phyloP scores from a whole-genome alignment of 2,797 vertebrate genomes.

The Tapirus indicus region DNA sequence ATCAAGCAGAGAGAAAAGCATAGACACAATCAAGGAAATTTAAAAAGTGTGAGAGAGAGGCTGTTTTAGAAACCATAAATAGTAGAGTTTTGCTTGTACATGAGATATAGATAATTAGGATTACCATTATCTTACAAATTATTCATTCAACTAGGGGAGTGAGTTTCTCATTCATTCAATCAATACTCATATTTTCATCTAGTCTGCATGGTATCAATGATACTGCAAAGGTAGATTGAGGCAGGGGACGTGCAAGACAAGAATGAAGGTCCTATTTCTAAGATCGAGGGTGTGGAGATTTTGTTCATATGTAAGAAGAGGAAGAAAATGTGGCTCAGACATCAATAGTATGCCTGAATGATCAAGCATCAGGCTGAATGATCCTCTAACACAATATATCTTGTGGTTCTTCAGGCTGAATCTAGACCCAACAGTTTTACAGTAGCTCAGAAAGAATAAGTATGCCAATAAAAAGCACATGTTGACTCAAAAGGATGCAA shows the following conservation, averaged over 20 bases:
- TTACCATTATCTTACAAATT: background rate
- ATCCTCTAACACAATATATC: background rate
- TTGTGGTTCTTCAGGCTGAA: background rate
- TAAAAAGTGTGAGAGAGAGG: background rate
- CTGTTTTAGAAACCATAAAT: background rate
- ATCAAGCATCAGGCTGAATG: background rate
- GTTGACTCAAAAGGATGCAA: background rate
- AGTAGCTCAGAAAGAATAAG: background rate
- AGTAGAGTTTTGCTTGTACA: background rate
- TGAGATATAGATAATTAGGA: background rate
- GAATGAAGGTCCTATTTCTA: background rate
- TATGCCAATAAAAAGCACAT: background rate
- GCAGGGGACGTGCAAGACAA: background rate
- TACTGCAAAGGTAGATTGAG: background rate
- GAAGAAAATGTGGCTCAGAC: background rate
- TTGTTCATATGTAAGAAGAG: background rate
- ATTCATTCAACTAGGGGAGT: background rate
- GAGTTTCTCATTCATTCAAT: background rate
- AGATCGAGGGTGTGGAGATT: background rate
- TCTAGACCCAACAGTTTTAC: background rate
- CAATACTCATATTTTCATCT: background rate
- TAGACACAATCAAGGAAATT: background rate
- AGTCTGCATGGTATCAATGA: background rate
- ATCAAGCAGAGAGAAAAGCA: background rate
- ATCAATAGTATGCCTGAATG: background rate